Percentiles rank a stretch among this genome's conserved stretches.
Conservation (phyloP, 2,113 vertebrate species). For the Anguilla rostrata region DNA sequence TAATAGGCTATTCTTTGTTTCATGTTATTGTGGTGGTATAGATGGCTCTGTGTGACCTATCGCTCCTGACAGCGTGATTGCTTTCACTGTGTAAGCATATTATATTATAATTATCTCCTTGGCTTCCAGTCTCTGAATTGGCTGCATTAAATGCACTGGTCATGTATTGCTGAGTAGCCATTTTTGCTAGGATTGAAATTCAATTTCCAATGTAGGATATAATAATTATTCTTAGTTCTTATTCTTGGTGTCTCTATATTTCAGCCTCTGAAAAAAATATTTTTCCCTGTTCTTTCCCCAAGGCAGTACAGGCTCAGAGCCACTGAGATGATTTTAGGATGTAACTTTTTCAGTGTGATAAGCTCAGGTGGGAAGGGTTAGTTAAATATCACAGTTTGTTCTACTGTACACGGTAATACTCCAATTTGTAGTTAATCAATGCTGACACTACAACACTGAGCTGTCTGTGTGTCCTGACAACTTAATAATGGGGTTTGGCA, state of each 20-base stretch:
- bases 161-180: background rate
- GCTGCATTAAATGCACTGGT: background rate
- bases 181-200: background rate
- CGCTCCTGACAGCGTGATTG: background rate
- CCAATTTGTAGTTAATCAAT: too few relatives aligned
- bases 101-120: background rate
- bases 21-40: background rate
- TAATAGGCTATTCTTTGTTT: background rate
- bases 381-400: too few relatives aligned
- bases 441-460: too few relatives aligned
- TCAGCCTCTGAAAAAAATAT: background rate
- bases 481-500: too few relatives aligned
- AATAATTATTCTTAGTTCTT: background rate
- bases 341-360: too few relatives aligned
- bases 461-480: too few relatives aligned
- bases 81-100: background rate
- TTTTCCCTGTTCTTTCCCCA: too few relatives aligned
- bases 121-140: background rate
- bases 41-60: background rate
- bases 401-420: too few relatives aligned
- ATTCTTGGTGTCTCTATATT: background rate
- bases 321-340: too few relatives aligned
- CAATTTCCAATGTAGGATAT: background rate
- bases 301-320: too few relatives aligned
- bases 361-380: too few relatives aligned